phyloP scores from a whole-genome alignment of 30 jellyfish, hydroid and myxozoan genomes.

The Aurelia coerulea region DNA sequence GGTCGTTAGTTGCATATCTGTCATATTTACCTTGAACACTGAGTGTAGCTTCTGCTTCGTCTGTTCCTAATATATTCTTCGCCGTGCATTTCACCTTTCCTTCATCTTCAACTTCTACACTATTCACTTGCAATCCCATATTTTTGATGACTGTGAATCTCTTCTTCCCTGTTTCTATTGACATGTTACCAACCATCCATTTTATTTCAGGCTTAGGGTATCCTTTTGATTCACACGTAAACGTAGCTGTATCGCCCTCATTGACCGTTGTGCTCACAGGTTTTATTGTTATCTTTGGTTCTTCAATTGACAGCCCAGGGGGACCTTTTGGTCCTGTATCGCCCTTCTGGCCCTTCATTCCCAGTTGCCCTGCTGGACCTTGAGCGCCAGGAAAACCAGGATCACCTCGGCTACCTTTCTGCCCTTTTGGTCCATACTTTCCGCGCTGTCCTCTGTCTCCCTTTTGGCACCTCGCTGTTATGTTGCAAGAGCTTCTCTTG shows the following conservation, averaged over 20 bases:
- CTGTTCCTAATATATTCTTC: conserved; percentile 25
- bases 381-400: conserved; percentile 10
- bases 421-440: conserved; percentile 39
- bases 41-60: neutral
- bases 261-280: conserved; percentile 5
- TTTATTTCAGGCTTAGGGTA: conserved; percentile 26
- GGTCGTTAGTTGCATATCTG: too few relatives aligned
- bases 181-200: conserved; percentile 4
- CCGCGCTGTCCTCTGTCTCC: conserved; percentile 13
- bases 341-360: conserved; percentile 50
- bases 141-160: neutral
- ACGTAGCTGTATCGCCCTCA: conserved; percentile 11
- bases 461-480: too few relatives aligned
- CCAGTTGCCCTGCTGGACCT: conserved; percentile 23
- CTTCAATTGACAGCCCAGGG: conserved; percentile 31
- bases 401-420: conserved; percentile 33
- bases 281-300: neutral
- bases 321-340: conserved; percentile 58
- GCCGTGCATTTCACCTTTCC: conserved; percentile 39
- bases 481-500: too few relatives aligned
- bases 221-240: conserved; percentile 31
- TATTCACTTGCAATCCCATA: neutral
- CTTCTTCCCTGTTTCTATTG: neutral
- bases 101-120: neutral
- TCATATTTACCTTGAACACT: conserved; percentile 21